A percentile compares a stretch with the other conserved stretches of the same genome.
phyloP scores from a whole-genome alignment of 2,113 vertebrate species.

The Pseudolaguvia tuberculata region DNA sequence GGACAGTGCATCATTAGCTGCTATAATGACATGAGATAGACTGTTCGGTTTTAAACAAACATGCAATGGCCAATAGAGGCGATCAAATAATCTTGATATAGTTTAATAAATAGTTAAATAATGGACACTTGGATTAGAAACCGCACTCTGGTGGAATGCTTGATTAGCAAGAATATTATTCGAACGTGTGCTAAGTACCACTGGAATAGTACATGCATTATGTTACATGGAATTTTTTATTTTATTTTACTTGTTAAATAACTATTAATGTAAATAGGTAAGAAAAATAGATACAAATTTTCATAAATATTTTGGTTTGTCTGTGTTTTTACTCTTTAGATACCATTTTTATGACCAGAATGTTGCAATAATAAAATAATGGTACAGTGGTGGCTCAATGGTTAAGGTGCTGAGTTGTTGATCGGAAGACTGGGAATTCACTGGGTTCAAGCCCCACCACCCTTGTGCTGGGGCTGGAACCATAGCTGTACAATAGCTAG shows the following conservation, averaged over 20 bases:
- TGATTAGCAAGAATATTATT: neutral
- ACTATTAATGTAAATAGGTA: neutral
- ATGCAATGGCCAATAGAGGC: constrained; percentile 41
- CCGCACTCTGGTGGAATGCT: neutral
- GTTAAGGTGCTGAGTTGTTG: too few relatives aligned
- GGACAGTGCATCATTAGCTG: constrained; percentile 67
- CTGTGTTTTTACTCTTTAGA: too few relatives aligned
- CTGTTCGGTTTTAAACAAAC: constrained; percentile 68
- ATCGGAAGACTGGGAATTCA: too few relatives aligned
- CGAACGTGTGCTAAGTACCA: neutral
- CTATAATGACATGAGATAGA: constrained; percentile 61
- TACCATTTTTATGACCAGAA: too few relatives aligned
- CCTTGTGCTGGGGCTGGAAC: too few relatives aligned
- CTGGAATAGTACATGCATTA: neutral
- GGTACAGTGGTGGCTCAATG: too few relatives aligned
- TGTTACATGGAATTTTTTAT: neutral
- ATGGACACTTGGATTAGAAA: neutral
- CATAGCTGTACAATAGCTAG: too few relatives aligned
- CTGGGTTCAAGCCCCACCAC: too few relatives aligned
- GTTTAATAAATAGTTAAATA: constrained; percentile 3
- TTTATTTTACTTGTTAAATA: too few relatives aligned
- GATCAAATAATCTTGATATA: constrained; percentile 4
- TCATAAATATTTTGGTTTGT: neutral
- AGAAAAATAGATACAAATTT: neutral
- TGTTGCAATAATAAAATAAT: too few relatives aligned